Conservation (phyloP, 2,113 vertebrate species). For the Chloropsis cyanopogon region DNA sequence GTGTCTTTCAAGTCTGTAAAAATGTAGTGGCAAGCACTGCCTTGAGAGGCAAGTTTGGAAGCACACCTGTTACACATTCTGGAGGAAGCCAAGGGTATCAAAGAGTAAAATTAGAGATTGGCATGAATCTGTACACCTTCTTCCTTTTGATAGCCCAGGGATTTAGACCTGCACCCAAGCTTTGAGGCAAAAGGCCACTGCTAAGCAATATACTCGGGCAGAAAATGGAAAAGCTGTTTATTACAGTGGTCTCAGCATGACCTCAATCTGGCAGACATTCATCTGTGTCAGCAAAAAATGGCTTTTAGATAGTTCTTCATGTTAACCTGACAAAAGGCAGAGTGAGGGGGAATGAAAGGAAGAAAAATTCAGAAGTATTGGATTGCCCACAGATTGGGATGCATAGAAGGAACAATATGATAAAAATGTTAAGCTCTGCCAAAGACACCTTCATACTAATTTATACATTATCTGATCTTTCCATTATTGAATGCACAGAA, state of each 20-base stretch:
- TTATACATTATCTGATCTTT: not conserved
- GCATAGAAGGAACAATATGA: not conserved
- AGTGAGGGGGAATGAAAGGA: not conserved
- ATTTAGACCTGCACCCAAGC: not conserved
- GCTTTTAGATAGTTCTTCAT: not conserved
- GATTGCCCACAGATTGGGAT: not conserved
- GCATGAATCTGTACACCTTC: not conserved
- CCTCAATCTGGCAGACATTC: not conserved
- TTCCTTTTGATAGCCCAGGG: not conserved
- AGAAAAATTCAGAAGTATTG: not conserved
- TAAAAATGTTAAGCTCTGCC: not conserved
- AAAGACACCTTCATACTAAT: not conserved
- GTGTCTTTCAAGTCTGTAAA: not conserved
- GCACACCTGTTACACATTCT: not conserved
- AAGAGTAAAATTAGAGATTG: not conserved
- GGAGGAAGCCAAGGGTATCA: not conserved
- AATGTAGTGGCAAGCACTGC: not conserved
- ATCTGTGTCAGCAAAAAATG: not conserved
- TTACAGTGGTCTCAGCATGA: not conserved
- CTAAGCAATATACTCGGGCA: not conserved
- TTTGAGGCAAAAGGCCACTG: not conserved
- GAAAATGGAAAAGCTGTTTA: conserved; percentile 26
- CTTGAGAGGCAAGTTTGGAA: not conserved
- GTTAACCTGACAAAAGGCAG: not conserved
- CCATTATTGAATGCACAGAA: not conserved